Evolutionary conservation across 2,888 invertebrate species (phyloP).

Genomic region (Cheilosia vernalis): DNA sequence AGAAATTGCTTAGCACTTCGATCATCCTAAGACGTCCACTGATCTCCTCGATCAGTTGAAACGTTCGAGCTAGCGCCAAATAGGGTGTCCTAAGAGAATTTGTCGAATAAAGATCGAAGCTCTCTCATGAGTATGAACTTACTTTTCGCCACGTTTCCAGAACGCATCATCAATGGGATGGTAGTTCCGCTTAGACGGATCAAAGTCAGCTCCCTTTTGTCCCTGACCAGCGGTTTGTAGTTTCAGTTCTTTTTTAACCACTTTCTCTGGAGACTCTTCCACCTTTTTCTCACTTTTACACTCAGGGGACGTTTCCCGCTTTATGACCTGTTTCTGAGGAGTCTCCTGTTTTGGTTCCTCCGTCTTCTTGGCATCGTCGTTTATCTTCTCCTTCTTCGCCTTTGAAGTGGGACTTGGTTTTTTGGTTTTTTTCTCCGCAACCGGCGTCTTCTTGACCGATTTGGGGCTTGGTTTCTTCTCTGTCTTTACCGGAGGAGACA

Average conservation of each 20-base stretch:
- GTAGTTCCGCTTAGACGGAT: slow-evolving; percentile 89
- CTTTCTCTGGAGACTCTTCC: slow-evolving; percentile 11
- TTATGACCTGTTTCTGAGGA: slow-evolving; percentile 9
- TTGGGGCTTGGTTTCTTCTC: slow-evolving; percentile 37
- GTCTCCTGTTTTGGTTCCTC: slow-evolving; percentile 18
- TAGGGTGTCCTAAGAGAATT: slow-evolving; percentile 91
- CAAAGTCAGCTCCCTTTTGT: slow-evolving; percentile 84
- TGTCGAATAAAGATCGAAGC: background rate
- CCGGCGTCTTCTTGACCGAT: slow-evolving; percentile 27
- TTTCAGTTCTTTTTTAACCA: slow-evolving; percentile 75
- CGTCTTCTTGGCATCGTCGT: background rate
- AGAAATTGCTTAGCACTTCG: slow-evolving; percentile 95
- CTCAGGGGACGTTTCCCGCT: slow-evolving; percentile 10
- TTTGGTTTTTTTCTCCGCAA: slow-evolving; percentile 29
- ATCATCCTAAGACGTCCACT: slow-evolving; percentile 94
- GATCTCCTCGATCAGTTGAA: slow-evolving; percentile 94
- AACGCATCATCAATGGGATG: slow-evolving; percentile 92
- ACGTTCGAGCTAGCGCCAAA: slow-evolving; percentile 93
- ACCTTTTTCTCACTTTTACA: background rate
- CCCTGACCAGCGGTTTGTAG: slow-evolving; percentile 76
- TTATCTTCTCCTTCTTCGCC: slow-evolving; percentile 44
- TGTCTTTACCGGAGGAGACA: slow-evolving; percentile 21
- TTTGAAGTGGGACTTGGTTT: slow-evolving; percentile 27
- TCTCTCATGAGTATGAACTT: slow-evolving; percentile 76
- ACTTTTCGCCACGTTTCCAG: slow-evolving; percentile 90